Base-by-base conservation (phyloP, 30 jellyfish, hydroid and myxozoan genomes). In the Hydractinia symbiolongicarpus region DNA sequence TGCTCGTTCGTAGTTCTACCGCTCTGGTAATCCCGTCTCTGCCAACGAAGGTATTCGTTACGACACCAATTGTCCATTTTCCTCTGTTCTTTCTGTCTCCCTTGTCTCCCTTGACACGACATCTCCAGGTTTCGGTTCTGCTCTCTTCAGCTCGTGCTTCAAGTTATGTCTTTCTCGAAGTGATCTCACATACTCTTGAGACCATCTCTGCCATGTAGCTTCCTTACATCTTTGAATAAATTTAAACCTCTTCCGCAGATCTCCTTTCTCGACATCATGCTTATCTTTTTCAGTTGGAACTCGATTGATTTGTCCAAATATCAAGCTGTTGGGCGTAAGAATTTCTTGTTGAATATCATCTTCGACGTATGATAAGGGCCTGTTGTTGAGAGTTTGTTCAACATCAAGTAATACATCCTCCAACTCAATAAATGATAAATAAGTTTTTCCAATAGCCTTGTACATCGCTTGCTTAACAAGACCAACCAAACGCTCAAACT, bases 1-100 rank as follows among this genome's bases (percentile, higher is more conserved):
- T 82, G 62, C 83, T 77, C n/a, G 91, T 53, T 50, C 83, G 72
- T 74, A 75, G 78, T 66, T 68, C 56, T 9, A 81, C 89, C 49
- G 81, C 96, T 82, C 96, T 50, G n/a, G 79, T 66, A 0, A 88
- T 75, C 8, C 94, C 94, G 73, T 88, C 96, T 64, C 69, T 50
- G 30, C 93, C 93, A 40, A 40, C 19, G 21, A 73, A 57, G 57
- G 84, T 21, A 14, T 69, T 52, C 53, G 5, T 50, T 51, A 88
- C 89, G 50, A 82, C 52, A 17, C 86, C 96, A 10, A 88, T 0
- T 5, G 50, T 76, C 93, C 96, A 82, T 13, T 61, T 68, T 6
- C 79, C 94, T 20, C 89, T 66, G 77, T 82, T 82, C 81, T 72
- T 77, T 71, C 82, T 86, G 54, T 88, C 89, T 50, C 90, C 89